Evolutionary conservation across 1,140 invertebrate genomes (phyloP), one percentile per base, ranked within the genome.

Genomic region (Solenopsis fugax): DNA sequence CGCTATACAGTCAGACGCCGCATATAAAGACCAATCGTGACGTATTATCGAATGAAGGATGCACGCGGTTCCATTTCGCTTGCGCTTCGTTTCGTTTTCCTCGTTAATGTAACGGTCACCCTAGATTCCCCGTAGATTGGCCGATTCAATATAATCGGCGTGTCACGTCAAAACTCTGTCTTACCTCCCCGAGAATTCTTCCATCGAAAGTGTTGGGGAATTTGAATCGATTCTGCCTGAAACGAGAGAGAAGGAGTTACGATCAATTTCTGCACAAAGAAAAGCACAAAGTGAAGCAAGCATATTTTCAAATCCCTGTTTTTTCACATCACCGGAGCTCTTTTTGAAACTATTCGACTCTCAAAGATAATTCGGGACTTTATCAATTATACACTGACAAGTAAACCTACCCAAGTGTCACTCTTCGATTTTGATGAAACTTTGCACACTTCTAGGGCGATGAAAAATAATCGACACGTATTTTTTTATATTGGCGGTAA

Each of bases 41-140:
- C 78, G 65, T 37, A 71, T 71, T 71, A 62, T 81, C 65, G 78
- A 81, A 81, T 81, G 37, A 81, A 81, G 65, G 65, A 72, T 81
- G 65, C 50, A 58, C 78, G 34, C 78, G 65, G 78, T 81, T 72
- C 37, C 65, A 81, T 81, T 81, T 72, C 65, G 50, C 50, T 34
- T 37, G 41, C 65, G 65, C 50, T 54, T 54, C 62, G 77, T 80
- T 67, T 81, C 65, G 65, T 81, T 81, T 62, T 81, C 78, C 50
- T 71, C 65, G 78, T 72, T 71, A 41, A 56, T n/a, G 29, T 81
- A 81, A 81, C 64, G 50, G 77, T 71, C 77, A 64, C 5, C 58
- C 58, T n/a, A 77, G 16, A 48, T 77, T 77, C 56, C 10, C 10
- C 37, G 37, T n/a, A 29, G 41, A 64, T 64, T 77, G 75, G 24